phyloP scores from a whole-genome alignment of 2,797 vertebrate species.

The Chlorospingus flavigularis region DNA sequence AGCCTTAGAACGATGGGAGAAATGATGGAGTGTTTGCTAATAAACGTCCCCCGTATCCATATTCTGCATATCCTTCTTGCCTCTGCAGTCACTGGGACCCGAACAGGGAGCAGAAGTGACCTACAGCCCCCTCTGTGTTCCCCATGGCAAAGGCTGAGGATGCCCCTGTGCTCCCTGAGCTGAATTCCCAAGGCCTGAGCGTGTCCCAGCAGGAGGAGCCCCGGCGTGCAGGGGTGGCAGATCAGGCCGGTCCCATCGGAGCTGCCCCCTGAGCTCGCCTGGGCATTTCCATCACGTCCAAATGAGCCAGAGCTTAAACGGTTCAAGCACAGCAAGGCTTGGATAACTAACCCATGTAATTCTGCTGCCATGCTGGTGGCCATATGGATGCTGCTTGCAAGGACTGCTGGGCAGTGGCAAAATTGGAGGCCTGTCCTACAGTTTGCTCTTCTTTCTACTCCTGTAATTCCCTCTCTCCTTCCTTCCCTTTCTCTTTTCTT shows the following conservation, averaged over 20 bases:
- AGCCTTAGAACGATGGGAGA: neutral
- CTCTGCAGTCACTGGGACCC: neutral
- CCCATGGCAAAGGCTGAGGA: neutral
- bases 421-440: neutral
- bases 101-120: neutral
- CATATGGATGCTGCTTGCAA: neutral
- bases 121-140: fast-evolving
- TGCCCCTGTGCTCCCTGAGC: fast-evolving
- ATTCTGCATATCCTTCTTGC: neutral
- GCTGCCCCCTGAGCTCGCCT: neutral
- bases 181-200: neutral
- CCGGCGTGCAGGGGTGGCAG: fast-evolving
- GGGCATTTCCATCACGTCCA: neutral
- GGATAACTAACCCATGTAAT: neutral
- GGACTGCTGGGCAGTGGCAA: neutral
- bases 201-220: neutral
- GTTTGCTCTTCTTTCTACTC: neutral
- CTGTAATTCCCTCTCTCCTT: neutral
- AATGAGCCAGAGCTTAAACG: neutral
- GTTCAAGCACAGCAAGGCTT: neutral
- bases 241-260: neutral
- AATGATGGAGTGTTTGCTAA: neutral
- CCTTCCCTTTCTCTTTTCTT: neutral
- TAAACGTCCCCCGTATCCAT: neutral
- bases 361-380: neutral